Conservation (phyloP, 2,888 invertebrate genomes). For the Polydrusus pterygomalis region DNA sequence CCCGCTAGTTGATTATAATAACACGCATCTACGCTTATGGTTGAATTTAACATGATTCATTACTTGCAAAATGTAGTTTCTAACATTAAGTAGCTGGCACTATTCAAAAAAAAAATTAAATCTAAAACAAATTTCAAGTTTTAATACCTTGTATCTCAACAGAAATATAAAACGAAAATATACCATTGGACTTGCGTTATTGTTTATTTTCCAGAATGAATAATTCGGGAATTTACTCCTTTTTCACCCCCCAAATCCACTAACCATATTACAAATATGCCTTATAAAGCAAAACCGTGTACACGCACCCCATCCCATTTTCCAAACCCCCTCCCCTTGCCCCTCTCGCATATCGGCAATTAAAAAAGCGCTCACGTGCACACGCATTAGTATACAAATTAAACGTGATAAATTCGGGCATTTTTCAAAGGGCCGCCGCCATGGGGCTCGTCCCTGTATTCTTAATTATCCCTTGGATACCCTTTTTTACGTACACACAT, state of each 20-base stretch:
- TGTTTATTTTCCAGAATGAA: not conserved
- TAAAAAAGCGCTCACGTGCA: constrained; percentile 55
- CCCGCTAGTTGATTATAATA: too few relatives aligned
- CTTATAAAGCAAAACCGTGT: constrained; percentile 55
- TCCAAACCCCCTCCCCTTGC: constrained; percentile 31
- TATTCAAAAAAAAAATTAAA: too few relatives aligned
- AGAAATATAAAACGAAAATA: too few relatives aligned
- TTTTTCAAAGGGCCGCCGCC: constrained; percentile 50
- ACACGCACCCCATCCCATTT: constrained; percentile 35
- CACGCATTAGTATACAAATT: constrained; percentile 57
- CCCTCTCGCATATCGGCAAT: constrained; percentile 50
- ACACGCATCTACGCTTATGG: too few relatives aligned
- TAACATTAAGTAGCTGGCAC: too few relatives aligned
- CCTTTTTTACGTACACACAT: constrained; percentile 39
- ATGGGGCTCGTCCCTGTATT: constrained; percentile 50
- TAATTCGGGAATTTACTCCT: not conserved
- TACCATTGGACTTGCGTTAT: too few relatives aligned
- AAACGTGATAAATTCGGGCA: constrained; percentile 57
- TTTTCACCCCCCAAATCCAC: not conserved
- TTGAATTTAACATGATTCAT: too few relatives aligned
- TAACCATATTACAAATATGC: constrained; percentile 15
- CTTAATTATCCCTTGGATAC: constrained; percentile 55
- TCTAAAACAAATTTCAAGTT: too few relatives aligned
- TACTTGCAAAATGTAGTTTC: too few relatives aligned
- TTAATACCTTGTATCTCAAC: too few relatives aligned